Conservation (phyloP, 2,888 invertebrate genomes). For the Lordiphosa fenestrarum region DNA sequence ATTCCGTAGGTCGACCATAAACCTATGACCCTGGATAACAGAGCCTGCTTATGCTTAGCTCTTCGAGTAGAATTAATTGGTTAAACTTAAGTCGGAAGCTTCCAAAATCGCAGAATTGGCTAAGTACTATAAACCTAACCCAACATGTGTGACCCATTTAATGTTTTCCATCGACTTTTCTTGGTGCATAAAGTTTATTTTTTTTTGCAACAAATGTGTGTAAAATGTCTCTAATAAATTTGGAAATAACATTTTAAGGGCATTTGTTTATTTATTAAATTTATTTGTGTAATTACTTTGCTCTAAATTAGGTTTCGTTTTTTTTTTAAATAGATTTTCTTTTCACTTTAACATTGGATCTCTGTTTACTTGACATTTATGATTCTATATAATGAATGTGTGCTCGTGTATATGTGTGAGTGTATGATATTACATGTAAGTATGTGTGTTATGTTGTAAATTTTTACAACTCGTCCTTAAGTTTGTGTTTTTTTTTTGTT, state of each 20-base stretch:
- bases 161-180: conserved; percentile 35
- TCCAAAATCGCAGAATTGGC: too few species aligned
- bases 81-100: too few species aligned
- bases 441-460: conserved; percentile 31
- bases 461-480: conserved; percentile 45
- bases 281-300: conserved; percentile 72
- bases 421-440: conserved; percentile 31
- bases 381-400: conserved; percentile 16
- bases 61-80: too few species aligned
- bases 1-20: too few species aligned
- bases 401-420: conserved; percentile 12
- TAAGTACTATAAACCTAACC: too few species aligned
- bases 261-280: conserved; percentile 50
- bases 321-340: conserved; percentile 21
- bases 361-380: conserved; percentile 18
- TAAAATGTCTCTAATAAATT: conserved; percentile 27
- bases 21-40: too few species aligned
- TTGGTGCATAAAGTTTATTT: conserved; percentile 44
- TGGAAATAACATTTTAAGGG: conserved; percentile 46
- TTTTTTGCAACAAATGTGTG: conserved; percentile 28
- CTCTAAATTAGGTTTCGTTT: conserved; percentile 64
- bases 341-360: conserved; percentile 8
- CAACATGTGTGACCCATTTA: neutral
- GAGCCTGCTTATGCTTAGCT: too few species aligned
- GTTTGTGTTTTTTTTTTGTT: conserved; percentile 14